Conservation (phyloP, 2,113 vertebrate genomes). For the Saguinus imperator region DNA sequence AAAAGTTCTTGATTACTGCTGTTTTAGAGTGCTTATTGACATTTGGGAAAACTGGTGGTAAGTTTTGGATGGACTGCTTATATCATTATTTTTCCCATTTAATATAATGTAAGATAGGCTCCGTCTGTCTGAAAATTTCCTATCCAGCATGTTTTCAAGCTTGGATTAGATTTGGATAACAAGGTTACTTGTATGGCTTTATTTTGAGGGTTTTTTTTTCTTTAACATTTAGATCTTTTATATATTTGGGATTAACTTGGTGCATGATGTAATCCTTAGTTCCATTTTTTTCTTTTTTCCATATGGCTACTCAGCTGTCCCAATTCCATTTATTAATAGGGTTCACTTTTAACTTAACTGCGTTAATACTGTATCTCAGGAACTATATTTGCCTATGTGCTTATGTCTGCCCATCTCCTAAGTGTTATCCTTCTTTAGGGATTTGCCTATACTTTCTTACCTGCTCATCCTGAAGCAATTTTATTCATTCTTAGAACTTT, state of each 20-base stretch:
- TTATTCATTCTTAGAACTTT: background rate
- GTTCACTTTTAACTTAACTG: background rate
- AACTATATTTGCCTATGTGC: background rate
- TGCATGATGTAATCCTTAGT: background rate
- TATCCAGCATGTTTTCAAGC: background rate
- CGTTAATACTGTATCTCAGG: background rate
- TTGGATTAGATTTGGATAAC: background rate
- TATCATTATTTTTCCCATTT: conserved; percentile 4
- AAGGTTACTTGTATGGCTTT: background rate
- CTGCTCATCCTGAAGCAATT: background rate
- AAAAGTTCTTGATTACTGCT: conserved; percentile 22
- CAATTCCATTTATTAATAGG: background rate
- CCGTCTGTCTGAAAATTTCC: background rate
- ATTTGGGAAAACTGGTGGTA: conserved; percentile 46
- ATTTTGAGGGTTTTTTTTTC: background rate
- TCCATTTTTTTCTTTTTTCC: background rate
- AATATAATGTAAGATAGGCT: background rate
- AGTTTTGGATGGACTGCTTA: background rate
- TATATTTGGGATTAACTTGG: background rate
- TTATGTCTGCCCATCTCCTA: background rate
- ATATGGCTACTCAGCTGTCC: background rate
- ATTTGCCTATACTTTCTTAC: background rate
- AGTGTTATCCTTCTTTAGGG: background rate
- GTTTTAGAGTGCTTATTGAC: conserved; percentile 52
- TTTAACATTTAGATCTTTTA: background rate